These are phyloP conservation scores for Pseudeuparius sepicola DNA, from an alignment of 2,888 invertebrate genomes.

Conservation along the genomic window DNA sequence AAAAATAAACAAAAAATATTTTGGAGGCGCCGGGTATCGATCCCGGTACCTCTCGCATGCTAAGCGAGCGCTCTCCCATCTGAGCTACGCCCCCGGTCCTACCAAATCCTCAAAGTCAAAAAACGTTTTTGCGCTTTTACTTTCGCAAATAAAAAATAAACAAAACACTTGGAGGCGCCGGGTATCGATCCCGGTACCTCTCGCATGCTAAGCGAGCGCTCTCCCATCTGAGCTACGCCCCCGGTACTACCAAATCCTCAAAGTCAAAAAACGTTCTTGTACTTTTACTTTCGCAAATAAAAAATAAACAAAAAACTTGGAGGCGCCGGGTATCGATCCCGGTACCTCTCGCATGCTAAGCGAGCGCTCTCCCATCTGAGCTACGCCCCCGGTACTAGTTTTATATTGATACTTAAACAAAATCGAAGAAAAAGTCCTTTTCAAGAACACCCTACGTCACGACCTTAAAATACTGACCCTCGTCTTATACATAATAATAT, in stretches of 20 bases:
- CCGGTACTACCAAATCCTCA: too few species aligned
- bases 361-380: conserved; percentile 34
- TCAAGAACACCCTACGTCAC: too few species aligned
- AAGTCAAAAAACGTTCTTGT: too few species aligned
- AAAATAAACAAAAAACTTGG: conserved; percentile 28
- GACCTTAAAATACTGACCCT: too few species aligned
- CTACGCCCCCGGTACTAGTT: conserved; percentile 33
- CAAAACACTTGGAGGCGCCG: conserved; percentile 35
- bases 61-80: conserved; percentile 34
- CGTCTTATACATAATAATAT: too few species aligned
- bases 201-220: conserved; percentile 36
- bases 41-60: conserved; percentile 36
- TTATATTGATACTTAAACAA: too few species aligned
- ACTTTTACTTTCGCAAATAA: too few species aligned
- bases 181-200: conserved; percentile 35
- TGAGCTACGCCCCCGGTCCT: conserved; percentile 33
- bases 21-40: conserved; percentile 35
- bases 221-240: conserved; percentile 33
- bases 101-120: too few species aligned
- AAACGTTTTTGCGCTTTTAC: too few species aligned
- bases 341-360: conserved; percentile 36
- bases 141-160: too few species aligned
- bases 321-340: conserved; percentile 36
- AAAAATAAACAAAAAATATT: too few species aligned
- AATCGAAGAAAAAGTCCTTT: too few species aligned